A percentile compares a stretch with the other conserved stretches of the same genome.
phyloP scores from a whole-genome alignment of 1,140 invertebrate species.

The Anthonomus grandis region DNA sequence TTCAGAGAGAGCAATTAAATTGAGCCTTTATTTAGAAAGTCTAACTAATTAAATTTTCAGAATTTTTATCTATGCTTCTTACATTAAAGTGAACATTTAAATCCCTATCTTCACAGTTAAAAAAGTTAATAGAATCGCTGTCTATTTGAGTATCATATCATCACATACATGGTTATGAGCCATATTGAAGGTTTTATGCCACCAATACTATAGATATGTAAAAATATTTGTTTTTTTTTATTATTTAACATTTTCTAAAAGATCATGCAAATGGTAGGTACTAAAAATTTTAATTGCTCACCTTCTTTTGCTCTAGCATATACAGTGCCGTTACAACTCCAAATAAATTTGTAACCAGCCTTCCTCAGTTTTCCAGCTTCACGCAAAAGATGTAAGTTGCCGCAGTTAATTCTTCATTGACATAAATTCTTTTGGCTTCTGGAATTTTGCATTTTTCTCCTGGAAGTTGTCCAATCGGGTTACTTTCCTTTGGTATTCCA shows the following conservation, averaged over 20 bases:
- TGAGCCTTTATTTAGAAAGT: not conserved
- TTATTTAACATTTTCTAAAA: not conserved
- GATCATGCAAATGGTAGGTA: not conserved
- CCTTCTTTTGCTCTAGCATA: not conserved
- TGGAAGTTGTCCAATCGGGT: not conserved
- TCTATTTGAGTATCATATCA: not conserved
- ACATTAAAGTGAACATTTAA: not conserved
- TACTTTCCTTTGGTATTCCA: not conserved
- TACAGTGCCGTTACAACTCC: not conserved
- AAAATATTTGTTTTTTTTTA: not conserved
- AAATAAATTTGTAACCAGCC: slow-evolving; percentile 2
- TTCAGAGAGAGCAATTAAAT: not conserved
- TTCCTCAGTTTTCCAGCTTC: not conserved
- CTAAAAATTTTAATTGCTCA: not conserved
- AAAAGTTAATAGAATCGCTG: not conserved
- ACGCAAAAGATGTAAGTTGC: not conserved
- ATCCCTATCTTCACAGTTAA: not conserved
- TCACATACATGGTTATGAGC: not conserved
- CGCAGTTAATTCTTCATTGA: not conserved
- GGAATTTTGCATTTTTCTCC: not conserved
- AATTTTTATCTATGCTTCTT: not conserved
- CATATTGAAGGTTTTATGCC: not conserved
- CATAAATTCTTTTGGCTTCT: not conserved
- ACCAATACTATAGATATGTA: too few species aligned
- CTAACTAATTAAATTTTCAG: not conserved